phyloP scores from a whole-genome alignment of 2,797 vertebrate species.

The Myiotriccus ornatus region DNA sequence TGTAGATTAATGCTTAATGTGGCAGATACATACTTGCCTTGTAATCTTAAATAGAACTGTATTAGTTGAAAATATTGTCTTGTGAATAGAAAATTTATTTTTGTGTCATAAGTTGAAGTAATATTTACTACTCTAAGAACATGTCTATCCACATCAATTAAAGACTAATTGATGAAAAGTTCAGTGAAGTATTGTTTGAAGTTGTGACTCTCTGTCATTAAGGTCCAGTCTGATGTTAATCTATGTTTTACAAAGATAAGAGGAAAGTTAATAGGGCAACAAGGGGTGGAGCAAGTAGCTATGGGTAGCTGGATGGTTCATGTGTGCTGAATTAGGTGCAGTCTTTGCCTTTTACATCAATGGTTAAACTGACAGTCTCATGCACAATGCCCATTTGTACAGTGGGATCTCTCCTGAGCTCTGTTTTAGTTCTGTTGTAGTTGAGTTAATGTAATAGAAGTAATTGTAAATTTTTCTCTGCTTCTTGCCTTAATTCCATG shows the following conservation, averaged over 20 bases:
- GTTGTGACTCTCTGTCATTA: not conserved
- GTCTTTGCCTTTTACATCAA: not conserved
- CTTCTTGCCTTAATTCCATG: not conserved
- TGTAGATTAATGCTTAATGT: not conserved
- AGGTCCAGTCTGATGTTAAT: not conserved
- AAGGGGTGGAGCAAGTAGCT: not conserved
- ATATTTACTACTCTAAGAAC: not conserved
- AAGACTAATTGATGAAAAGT: not conserved
- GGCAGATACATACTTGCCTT: not conserved
- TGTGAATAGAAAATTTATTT: not conserved
- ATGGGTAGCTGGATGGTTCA: not conserved
- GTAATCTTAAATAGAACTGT: not conserved
- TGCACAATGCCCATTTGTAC: not conserved
- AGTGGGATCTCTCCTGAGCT: not conserved
- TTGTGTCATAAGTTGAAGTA: not conserved
- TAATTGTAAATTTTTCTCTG: not conserved
- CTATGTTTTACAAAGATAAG: not conserved
- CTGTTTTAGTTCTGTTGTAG: not conserved
- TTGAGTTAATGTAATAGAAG: not conserved
- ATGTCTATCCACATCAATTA: not conserved
- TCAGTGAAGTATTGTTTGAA: not conserved
- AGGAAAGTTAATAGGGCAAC: not conserved
- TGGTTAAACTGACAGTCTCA: not conserved
- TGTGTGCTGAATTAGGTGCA: not conserved
- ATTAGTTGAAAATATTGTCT: not conserved